Percentiles rank a stretch among this genome's conserved stretches.
Conservation (phyloP, 23 tunicate species). For the Halocynthia roretzi region DNA sequence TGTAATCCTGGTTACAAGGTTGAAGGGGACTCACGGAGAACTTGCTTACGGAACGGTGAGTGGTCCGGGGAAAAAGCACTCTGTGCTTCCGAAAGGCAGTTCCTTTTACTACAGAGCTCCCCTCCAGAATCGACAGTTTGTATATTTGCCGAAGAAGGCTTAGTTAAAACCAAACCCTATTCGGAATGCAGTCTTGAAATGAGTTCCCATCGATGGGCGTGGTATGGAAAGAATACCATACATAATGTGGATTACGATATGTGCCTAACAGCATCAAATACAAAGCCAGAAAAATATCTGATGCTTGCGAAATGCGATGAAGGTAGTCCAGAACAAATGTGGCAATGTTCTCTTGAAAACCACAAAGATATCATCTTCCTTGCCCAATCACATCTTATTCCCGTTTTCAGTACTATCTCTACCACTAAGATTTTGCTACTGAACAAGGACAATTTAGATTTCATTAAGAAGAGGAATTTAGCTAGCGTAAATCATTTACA, state of each 20-base stretch:
- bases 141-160: conserved; percentile 8
- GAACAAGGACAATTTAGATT: conserved; percentile 15
- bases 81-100: conserved; percentile 36
- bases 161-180: not conserved
- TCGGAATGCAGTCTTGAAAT: conserved; percentile 1
- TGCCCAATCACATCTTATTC: conserved; percentile 13
- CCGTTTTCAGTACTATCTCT: conserved; percentile 29
- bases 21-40: conserved; percentile 13
- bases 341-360: conserved; percentile 37
- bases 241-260: conserved; percentile 16
- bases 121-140: conserved; percentile 30
- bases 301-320: conserved; percentile 27
- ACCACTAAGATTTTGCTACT: conserved; percentile 22
- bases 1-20: conserved; percentile 35
- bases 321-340: conserved; percentile 27
- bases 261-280: conserved; percentile 28
- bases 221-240: conserved; percentile 28
- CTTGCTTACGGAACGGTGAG: conserved; percentile 29
- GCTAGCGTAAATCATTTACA: conserved; percentile 21
- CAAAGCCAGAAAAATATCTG: conserved; percentile 6
- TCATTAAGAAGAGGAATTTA: conserved; percentile 5
- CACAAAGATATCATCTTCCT: conserved; percentile 38
- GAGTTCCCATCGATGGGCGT: conserved; percentile 35
- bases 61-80: conserved; percentile 34
- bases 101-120: conserved; percentile 43